Percentiles rank a stretch among this genome's conserved stretches.
Conservation (phyloP, 2,888 invertebrate genomes). For the Dioctria rufipes region DNA sequence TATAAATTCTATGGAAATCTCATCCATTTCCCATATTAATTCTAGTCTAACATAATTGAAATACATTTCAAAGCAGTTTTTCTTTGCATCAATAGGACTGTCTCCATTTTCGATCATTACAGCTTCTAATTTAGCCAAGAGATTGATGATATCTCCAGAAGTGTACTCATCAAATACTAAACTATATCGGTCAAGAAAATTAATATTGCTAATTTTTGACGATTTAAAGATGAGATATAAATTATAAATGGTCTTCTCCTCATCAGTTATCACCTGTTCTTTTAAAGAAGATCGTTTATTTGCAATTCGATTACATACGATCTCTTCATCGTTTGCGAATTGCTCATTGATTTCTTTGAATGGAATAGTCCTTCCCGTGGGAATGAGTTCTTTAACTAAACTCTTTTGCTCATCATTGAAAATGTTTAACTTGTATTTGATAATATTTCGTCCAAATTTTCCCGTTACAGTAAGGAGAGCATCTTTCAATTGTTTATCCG, state of each 20-base stretch:
- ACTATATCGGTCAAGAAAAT: constrained; percentile 68
- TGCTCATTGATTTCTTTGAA: constrained; percentile 57
- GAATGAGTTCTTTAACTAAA: constrained; percentile 67
- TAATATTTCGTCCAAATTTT: constrained; percentile 71
- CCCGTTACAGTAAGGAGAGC: constrained; percentile 70
- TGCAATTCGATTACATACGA: constrained; percentile 46
- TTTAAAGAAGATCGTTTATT: not conserved
- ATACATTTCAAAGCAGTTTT: constrained; percentile 70
- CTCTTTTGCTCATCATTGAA: constrained; percentile 70
- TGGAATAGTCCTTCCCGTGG: constrained; percentile 57
- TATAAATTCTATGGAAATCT: constrained; percentile 69
- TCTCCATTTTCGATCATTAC: constrained; percentile 70
- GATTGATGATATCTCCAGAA: constrained; percentile 67
- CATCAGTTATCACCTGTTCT: constrained; percentile 65
- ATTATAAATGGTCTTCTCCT: constrained; percentile 70
- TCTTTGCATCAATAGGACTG: constrained; percentile 64
- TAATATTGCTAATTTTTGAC: constrained; percentile 69
- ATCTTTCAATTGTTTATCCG: constrained; percentile 67
- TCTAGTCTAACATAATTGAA: constrained; percentile 71
- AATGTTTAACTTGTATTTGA: constrained; percentile 71
- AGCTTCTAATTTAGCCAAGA: constrained; percentile 66
- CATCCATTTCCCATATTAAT: constrained; percentile 71
- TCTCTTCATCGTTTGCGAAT: constrained; percentile 54
- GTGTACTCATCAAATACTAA: constrained; percentile 70
- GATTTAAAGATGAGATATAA: constrained; percentile 70